These are phyloP conservation scores for Otolemur crassicaudatus DNA, from an alignment of 2,797 vertebrate genomes.

Conservation along the genomic window DNA sequence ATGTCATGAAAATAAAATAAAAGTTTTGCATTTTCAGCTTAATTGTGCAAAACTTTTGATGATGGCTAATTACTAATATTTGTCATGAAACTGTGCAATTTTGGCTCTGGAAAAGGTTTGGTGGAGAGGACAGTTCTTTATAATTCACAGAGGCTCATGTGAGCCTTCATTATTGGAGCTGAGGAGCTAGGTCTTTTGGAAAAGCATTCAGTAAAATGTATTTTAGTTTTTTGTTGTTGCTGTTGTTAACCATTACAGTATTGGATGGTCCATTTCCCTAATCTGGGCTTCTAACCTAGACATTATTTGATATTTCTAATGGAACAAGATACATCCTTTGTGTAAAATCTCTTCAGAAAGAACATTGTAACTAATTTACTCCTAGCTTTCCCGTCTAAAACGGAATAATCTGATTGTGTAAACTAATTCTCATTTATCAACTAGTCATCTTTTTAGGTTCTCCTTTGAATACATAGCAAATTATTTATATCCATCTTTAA, in stretches of 20 bases:
- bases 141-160: neutral
- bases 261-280: conserved; percentile 54
- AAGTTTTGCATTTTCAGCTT: neutral
- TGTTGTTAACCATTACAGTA: conserved; percentile 31
- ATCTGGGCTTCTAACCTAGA: neutral
- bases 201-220: conserved; percentile 33
- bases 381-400: conserved; percentile 2
- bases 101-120: conserved; percentile 3
- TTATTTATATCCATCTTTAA: conserved; percentile 50
- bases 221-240: conserved; percentile 43
- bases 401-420: conserved; percentile 16
- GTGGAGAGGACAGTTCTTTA: neutral
- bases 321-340: conserved; percentile 5
- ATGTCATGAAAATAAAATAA: too few species aligned
- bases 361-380: neutral
- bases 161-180: neutral
- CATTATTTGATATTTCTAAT: conserved; percentile 50
- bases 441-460: neutral
- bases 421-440: conserved; percentile 16
- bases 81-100: neutral
- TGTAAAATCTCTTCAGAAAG: conserved; percentile 46
- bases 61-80: conserved; percentile 36
- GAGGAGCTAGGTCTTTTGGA: conserved; percentile 8
- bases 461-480: neutral
- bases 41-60: conserved; percentile 38